Evolutionary conservation across 2,797 vertebrate species (phyloP).

Genomic region (Percopsis omiscomaycus): DNA sequence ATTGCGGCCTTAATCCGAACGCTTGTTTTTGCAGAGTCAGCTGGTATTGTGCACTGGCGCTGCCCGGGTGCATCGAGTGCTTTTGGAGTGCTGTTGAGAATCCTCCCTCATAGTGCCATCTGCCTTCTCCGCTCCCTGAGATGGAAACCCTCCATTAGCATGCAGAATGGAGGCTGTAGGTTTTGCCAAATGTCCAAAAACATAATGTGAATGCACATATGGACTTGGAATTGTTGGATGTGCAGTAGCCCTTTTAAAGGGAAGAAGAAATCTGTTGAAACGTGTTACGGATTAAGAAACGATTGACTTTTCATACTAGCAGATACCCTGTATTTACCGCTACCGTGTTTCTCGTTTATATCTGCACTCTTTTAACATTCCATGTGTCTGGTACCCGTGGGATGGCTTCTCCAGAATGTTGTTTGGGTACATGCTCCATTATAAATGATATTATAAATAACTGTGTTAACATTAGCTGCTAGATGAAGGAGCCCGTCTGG

Average conservation of each 20-base stretch:
- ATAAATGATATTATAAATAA: too few species aligned
- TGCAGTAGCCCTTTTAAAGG: constrained; percentile 25
- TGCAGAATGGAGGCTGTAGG: neutral
- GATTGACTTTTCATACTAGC: too few species aligned
- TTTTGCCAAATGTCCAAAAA: constrained; percentile 24
- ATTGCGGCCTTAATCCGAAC: constrained; percentile 61
- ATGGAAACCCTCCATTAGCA: constrained; percentile 10
- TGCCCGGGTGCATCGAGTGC: constrained; percentile 19
- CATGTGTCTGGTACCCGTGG: too few species aligned
- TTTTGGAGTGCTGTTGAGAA: constrained; percentile 24
- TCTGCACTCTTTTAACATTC: too few species aligned
- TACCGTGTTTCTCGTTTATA: too few species aligned
- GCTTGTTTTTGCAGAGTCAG: constrained; percentile 63
- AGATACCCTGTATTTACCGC: too few species aligned
- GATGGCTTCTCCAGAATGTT: too few species aligned
- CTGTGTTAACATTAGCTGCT: too few species aligned
- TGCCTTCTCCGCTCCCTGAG: constrained; percentile 7
- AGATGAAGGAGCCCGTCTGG: constrained; percentile 6
- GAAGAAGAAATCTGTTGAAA: constrained; percentile 2
- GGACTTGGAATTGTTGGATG: constrained; percentile 33
- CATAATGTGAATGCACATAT: constrained; percentile 22
- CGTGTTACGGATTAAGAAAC: too few species aligned
- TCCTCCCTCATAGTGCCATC: neutral
- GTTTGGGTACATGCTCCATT: too few species aligned
- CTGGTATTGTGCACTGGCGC: constrained; percentile 28